Base-by-base conservation (phyloP, 1,140 invertebrate genomes). In the Brachionus asplanchnoidis region DNA sequence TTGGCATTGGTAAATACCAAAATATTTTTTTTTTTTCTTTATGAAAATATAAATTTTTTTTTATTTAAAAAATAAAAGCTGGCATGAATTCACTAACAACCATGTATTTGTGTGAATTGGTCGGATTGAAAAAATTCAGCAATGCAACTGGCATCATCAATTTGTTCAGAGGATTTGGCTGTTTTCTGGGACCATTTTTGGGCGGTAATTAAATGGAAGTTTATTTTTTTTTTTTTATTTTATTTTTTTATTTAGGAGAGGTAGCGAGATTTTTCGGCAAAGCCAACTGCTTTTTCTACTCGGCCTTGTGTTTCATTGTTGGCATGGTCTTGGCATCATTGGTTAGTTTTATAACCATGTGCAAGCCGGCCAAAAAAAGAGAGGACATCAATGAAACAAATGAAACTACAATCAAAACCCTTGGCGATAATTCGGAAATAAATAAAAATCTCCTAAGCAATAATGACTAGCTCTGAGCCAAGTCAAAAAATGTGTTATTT, bases 131-230 rank as follows among this genome's bases (percentile, higher is more conserved):
- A 60, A 82, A 82, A 46, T 82, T 82, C 40, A 46, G 53, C 17
- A 82, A 82, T 14, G 79, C 79, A 23, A 82, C 79, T 68, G 79
- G 79, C 26, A 82, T 82, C 26, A 46, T 82, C 7, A 82, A 82
- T 46, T 82, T 82, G 42, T 82, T 82, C 28, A 82, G 79, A 82
- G 79, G 79, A 40, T 82, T 82, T 46, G 79, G 79, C 20, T 82
- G 79, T 20, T 82, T 82, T 82, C 17, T 82, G 9, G 79, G 79
- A 12, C 79, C 79, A 65, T 82, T 65, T 65, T 17, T 82, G 17
- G 53, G 23, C 32, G 79, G 79, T 68, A 65, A 68, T 17, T 17
- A 11, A 36, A 9, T 23, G 36, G 14, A 23, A 60, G 0, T 14
- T 28, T 26, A 14, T 1, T 40, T 32, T 17, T 2, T n/a, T 11